phyloP scores from a whole-genome alignment of 2,888 invertebrate species.

The Urechis unicinctus region DNA sequence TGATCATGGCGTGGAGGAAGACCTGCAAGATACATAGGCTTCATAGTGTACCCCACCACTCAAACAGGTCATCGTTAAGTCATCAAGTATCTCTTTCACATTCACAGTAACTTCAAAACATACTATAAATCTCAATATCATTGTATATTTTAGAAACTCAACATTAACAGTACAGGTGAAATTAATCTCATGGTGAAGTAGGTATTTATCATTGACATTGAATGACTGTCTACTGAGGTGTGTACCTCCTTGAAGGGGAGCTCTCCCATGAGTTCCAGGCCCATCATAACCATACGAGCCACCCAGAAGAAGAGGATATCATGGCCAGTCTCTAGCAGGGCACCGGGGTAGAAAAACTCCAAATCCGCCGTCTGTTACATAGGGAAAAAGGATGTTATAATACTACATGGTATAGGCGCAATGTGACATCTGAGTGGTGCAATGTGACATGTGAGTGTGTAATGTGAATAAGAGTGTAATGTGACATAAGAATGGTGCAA shows the following conservation, averaged over 20 bases:
- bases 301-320: slow-evolving; percentile 99
- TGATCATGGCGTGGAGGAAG: slow-evolving; percentile 91
- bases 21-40: slow-evolving; percentile 55
- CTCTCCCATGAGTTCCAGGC: slow-evolving; percentile 78
- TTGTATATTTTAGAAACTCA: not conserved
- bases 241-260: slow-evolving; percentile 74
- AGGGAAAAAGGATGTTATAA: too few relatives aligned
- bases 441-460: too few relatives aligned
- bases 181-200: too few relatives aligned
- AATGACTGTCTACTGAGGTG: not conserved
- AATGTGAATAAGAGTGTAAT: too few relatives aligned
- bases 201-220: too few relatives aligned
- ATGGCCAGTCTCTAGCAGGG: slow-evolving; percentile 90
- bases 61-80: too few relatives aligned
- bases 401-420: too few relatives aligned
- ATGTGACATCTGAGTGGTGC: not conserved
- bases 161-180: not conserved
- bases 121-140: not conserved
- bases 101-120: not conserved
- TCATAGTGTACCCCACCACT: not conserved
- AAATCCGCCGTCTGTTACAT: slow-evolving; percentile 58
- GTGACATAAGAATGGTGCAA: too few relatives aligned
- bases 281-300: slow-evolving; percentile 97
- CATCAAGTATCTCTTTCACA: too few relatives aligned
- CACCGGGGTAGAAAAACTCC: slow-evolving; percentile 82